A percentile compares a stretch with the other conserved stretches of the same genome.
Evolutionary conservation across 2,888 invertebrate species (phyloP).

Genomic region (Zelleria hepariella): DNA sequence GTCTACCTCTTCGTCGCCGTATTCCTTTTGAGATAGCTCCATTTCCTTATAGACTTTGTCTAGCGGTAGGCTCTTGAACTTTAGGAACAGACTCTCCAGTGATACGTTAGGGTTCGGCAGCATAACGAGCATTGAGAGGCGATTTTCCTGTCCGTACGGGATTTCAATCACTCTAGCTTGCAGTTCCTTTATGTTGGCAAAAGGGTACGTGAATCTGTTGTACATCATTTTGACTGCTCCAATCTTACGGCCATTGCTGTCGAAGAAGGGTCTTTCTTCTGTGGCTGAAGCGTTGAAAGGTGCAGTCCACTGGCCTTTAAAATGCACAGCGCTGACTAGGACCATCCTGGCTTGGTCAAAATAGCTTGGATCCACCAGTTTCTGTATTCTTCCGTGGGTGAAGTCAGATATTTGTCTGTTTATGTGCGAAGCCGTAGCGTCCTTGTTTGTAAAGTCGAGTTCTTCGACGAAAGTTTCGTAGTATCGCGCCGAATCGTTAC

Average conservation of each 20-base stretch:
- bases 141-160: conserved; percentile 74
- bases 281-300: conserved; percentile 75
- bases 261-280: conserved; percentile 63
- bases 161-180: conserved; percentile 76
- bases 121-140: conserved; percentile 76
- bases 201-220: conserved; percentile 72
- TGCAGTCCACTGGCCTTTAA: conserved; percentile 79
- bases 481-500: conserved; percentile 20
- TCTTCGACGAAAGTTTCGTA: conserved; percentile 38
- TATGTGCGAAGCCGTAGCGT: conserved; percentile 26
- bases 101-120: conserved; percentile 73
- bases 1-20: conserved; percentile 74
- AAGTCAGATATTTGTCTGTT: conserved; percentile 36
- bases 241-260: conserved; percentile 59
- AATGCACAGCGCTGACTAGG: conserved; percentile 77
- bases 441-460: conserved; percentile 34
- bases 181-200: conserved; percentile 66
- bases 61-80: conserved; percentile 54
- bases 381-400: conserved; percentile 43
- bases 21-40: conserved; percentile 55
- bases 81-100: conserved; percentile 62
- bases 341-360: conserved; percentile 70
- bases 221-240: conserved; percentile 84
- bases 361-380: conserved; percentile 42
- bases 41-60: conserved; percentile 65